phyloP scores from a whole-genome alignment of 2,797 vertebrate species.

The Sebastiscus tertius region DNA sequence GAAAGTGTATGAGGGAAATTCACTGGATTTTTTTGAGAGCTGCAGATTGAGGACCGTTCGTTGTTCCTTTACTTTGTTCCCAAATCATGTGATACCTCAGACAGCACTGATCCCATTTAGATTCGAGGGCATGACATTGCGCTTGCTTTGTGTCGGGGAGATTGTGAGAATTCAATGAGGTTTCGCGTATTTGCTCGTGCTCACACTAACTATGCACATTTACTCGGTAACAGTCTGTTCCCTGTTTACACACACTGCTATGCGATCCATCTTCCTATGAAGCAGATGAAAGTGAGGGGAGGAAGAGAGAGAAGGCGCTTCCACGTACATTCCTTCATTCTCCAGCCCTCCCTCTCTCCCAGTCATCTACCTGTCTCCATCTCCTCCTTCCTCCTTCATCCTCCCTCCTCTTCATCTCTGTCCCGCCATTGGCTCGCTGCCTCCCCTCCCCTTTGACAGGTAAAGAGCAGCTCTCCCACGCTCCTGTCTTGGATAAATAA shows the following conservation, averaged over 20 bases:
- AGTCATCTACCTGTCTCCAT: neutral
- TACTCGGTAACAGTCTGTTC: neutral
- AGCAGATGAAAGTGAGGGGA: neutral
- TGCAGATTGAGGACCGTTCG: conserved; percentile 21
- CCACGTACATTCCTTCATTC: neutral
- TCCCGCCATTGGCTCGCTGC: conserved; percentile 20
- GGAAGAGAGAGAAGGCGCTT: neutral
- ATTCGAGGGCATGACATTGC: neutral
- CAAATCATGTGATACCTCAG: conserved; percentile 8
- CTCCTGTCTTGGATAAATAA: conserved; percentile 69
- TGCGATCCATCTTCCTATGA: neutral
- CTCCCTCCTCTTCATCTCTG: neutral
- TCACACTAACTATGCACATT: neutral
- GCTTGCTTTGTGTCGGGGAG: neutral
- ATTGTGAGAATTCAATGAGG: neutral
- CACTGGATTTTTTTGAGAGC: conserved; percentile 13
- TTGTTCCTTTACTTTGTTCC: conserved; percentile 6
- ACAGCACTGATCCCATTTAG: conserved; percentile 7
- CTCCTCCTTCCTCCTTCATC: neutral
- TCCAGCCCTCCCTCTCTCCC: neutral
- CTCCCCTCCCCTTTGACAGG: conserved; percentile 51
- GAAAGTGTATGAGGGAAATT: conserved; percentile 14
- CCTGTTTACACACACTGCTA: neutral
- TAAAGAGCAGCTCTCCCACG: conserved; percentile 55
- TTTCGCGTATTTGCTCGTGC: neutral